A percentile compares a stretch with the other conserved stretches of the same genome.
Evolutionary conservation across 1,140 invertebrate species (phyloP).

Genomic region (Bilobella aurantiaca): DNA sequence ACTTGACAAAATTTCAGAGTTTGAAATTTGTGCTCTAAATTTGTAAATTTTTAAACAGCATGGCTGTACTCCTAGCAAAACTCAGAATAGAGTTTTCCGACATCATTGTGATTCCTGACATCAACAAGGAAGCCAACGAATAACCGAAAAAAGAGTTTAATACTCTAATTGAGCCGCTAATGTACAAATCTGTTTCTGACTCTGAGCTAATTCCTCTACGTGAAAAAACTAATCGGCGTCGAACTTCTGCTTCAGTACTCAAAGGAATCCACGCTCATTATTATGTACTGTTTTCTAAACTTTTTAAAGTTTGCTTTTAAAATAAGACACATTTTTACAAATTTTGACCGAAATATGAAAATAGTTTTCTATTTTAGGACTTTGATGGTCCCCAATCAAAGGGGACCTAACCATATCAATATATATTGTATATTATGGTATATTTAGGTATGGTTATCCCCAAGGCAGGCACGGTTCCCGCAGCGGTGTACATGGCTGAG

Average conservation of each 20-base stretch:
- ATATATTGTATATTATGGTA: too few species aligned
- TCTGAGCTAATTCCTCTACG: constrained; percentile 17
- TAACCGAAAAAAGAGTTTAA: constrained; percentile 35
- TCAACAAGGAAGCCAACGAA: constrained; percentile 33
- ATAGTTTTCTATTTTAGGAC: too few species aligned
- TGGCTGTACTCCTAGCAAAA: constrained; percentile 48
- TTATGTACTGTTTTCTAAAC: constrained; percentile 38
- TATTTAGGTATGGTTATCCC: neutral
- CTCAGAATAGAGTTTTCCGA: constrained; percentile 51
- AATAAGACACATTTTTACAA: too few species aligned
- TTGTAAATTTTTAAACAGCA: constrained; percentile 36
- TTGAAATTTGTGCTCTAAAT: neutral
- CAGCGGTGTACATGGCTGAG: constrained; percentile 52
- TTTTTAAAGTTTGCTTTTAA: neutral
- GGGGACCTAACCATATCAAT: too few species aligned
- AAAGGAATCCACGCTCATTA: constrained; percentile 42
- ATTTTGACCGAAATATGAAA: too few species aligned
- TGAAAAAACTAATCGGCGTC: constrained; percentile 42
- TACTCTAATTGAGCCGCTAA: constrained; percentile 29
- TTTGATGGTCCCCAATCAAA: too few species aligned
- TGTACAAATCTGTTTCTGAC: constrained; percentile 26
- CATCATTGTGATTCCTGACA: constrained; percentile 46
- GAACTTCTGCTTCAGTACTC: constrained; percentile 44
- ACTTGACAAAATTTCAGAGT: too few species aligned
- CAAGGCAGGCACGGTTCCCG: constrained; percentile 44